Conservation (phyloP, 1,140 invertebrate genomes). For the Drosophila kurseongensis region DNA sequence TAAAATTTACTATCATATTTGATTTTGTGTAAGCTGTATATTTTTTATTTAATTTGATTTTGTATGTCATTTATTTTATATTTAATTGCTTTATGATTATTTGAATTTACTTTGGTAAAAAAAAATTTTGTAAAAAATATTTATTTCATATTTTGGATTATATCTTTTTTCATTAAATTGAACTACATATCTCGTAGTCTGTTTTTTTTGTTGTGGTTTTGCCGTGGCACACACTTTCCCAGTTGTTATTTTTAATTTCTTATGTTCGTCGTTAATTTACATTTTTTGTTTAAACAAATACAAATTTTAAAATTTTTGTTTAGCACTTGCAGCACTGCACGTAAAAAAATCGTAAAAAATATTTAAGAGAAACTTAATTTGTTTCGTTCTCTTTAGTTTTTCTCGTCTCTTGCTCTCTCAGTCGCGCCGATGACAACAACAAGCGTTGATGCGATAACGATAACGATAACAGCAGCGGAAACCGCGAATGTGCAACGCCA, state of each 20-base stretch:
- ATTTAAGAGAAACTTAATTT: constrained; percentile 5
- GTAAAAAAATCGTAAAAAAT: constrained; percentile 6
- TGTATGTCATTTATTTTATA: too few relatives aligned
- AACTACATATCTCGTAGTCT: not conserved
- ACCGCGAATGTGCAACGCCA: constrained; percentile 35
- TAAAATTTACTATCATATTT: too few relatives aligned
- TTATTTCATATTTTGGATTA: not conserved
- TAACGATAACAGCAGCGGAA: constrained; percentile 52
- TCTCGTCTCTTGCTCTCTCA: constrained; percentile 4
- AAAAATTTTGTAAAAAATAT: not conserved
- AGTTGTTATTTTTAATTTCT: not conserved
- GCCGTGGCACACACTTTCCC: not conserved
- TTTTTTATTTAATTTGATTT: too few relatives aligned
- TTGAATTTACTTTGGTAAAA: not conserved
- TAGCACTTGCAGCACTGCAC: constrained; percentile 5
- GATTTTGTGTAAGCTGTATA: too few relatives aligned
- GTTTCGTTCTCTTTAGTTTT: not conserved
- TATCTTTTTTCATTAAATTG: not conserved
- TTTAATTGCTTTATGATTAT: too few relatives aligned
- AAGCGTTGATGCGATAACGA: constrained; percentile 34
- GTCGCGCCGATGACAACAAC: constrained; percentile 30
- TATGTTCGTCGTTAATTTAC: not conserved
- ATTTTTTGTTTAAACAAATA: not conserved
- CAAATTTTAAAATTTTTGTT: too few relatives aligned
- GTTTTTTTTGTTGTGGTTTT: not conserved